Base-by-base conservation (phyloP, 2,797 vertebrate genomes). In the Amphiprion clarkii region DNA sequence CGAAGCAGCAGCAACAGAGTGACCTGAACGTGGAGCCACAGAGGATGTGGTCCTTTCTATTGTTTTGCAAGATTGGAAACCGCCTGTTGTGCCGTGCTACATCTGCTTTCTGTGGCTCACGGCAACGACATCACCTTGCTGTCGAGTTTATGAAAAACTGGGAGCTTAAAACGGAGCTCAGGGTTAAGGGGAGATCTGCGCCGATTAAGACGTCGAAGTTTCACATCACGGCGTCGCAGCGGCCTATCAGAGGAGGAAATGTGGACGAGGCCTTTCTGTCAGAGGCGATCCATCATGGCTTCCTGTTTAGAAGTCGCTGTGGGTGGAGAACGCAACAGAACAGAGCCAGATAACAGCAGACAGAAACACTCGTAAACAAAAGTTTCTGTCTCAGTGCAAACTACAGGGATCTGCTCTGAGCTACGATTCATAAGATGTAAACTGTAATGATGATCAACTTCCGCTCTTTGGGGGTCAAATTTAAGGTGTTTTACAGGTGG, bases 261-360 rank as follows among this genome's bases (percentile, higher is more conserved):
- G 66, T 59, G 71, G 80, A 89, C 51, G 48, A 88, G 79, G 85
- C 76, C 67, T 23, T 65, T 80, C 74, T 90, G 90, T 90, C 90
- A 82, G 72, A 75, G 67, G 76, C 76, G 2, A 90, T 90, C 92
- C 85, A 93, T 91, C 88, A 86, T 54, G 79, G 75, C 84, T 94
- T 94, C 93, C 92, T 90, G 92, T 93, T 94, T 85, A 87, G 79
- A 77, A 71, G 84, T 67, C 44, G 27, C 52, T 14, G 61, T 64
- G 87, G 84, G 76, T 58, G 88, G 85, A 87, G 83, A 79, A 74
- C 71, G 2, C 52, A 53, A 55, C 61, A 59, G 70, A 84, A 71
- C 48, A 40, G 53, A 53, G 42, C 25, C 68, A 79, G 84, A 90
- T 78, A 79, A 81, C 17, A n/a, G 21, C 27, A 16, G 58, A 54